Evolutionary conservation across 1,140 invertebrate species (phyloP).

Genomic region (Rhyzopertha dominica): DNA sequence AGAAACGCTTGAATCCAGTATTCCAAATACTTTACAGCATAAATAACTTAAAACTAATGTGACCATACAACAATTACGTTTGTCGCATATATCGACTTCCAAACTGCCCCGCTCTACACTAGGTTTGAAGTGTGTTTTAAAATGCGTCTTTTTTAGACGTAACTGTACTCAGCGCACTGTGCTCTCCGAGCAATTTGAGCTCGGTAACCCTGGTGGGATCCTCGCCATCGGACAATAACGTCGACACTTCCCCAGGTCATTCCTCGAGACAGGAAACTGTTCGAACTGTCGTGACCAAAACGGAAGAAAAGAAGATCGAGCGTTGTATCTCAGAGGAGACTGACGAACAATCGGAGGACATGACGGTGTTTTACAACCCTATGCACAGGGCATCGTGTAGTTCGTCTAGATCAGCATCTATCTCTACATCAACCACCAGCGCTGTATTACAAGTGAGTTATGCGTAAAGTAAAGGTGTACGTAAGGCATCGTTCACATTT

Average conservation of each 20-base stretch:
- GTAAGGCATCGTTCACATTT: too few relatives aligned
- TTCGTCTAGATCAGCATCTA: constrained; percentile 37
- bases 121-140: background rate
- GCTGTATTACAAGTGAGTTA: constrained; percentile 24
- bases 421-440: constrained; percentile 33
- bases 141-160: constrained; percentile 21
- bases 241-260: constrained; percentile 23
- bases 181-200: constrained; percentile 67
- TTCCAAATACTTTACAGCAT: too few relatives aligned
- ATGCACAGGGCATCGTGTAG: constrained; percentile 33
- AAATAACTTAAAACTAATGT: too few relatives aligned
- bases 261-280: constrained; percentile 8
- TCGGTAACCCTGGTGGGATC: constrained; percentile 63
- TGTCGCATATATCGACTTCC: background rate
- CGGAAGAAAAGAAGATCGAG: constrained; percentile 25
- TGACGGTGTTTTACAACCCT: constrained; percentile 27
- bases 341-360: constrained; percentile 33
- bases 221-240: constrained; percentile 47
- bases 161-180: constrained; percentile 53
- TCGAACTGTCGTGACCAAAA: constrained; percentile 15
- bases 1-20: too few relatives aligned
- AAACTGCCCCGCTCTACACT: background rate
- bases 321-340: constrained; percentile 42
- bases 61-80: background rate
- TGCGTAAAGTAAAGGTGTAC: too few relatives aligned